These are phyloP conservation scores for Sardina pilchardus DNA, from an alignment of 2,113 vertebrate genomes.

Conservation along the genomic window DNA sequence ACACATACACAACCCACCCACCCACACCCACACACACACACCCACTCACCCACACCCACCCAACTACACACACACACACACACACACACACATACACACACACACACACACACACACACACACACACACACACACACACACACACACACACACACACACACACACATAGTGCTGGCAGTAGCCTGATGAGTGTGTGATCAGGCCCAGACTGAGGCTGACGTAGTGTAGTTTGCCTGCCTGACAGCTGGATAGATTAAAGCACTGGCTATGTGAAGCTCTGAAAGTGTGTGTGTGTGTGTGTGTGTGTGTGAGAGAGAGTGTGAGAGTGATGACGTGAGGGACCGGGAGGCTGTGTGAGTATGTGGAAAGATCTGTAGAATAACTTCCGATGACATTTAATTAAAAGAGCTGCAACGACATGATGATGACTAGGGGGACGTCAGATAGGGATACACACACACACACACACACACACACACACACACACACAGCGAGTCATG, in stretches of 20 bases:
- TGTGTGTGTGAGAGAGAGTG: not conserved
- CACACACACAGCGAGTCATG: not conserved
- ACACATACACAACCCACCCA: too few relatives aligned
- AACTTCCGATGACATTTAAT: not conserved
- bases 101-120: too few relatives aligned
- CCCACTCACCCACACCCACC: too few relatives aligned
- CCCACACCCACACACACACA: too few relatives aligned
- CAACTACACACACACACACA: too few relatives aligned
- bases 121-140: too few relatives aligned
- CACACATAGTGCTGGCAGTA: too few relatives aligned
- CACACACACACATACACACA: too few relatives aligned
- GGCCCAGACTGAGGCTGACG: not conserved
- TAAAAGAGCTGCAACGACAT: not conserved
- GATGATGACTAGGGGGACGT: not conserved
- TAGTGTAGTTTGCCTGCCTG: not conserved
- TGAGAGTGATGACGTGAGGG: not conserved
- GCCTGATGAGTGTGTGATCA: too few relatives aligned
- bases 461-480: slow-evolving; percentile 11
- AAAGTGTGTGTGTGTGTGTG: not conserved
- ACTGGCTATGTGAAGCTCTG: not conserved
- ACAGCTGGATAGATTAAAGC: not conserved
- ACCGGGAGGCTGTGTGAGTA: not conserved
- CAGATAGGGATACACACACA: not conserved
- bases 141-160: too few relatives aligned
- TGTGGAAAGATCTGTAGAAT: not conserved